These are phyloP conservation scores for Lagocephalus sceleratus DNA, from an alignment of 2,797 vertebrate genomes.

Conservation along the genomic window DNA sequence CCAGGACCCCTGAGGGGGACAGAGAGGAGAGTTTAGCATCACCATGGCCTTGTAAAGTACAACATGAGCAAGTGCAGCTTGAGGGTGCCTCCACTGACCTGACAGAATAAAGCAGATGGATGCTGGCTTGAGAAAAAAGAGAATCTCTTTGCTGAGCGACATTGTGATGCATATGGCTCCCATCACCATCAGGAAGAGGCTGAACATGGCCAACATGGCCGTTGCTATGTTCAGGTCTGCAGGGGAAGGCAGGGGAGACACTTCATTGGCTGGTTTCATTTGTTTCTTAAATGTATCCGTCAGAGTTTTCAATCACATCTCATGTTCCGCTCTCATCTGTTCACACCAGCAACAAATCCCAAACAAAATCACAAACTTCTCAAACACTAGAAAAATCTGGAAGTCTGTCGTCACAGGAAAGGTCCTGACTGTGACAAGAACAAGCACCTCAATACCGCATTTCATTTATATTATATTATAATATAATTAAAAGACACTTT, in stretches of 20 bases:
- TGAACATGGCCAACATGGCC: conserved; percentile 79
- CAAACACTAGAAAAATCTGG: no score
- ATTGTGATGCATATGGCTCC: conserved; percentile 83
- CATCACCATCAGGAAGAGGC: conserved; percentile 82
- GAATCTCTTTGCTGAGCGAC: conserved; percentile 83
- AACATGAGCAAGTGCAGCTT: no score
- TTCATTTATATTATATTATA: no score
- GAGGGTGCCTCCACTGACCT: conserved; percentile 63
- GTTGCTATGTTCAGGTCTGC: conserved; percentile 80
- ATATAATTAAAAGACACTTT: no score
- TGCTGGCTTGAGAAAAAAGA: conserved; percentile 85
- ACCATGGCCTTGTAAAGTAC: background rate
- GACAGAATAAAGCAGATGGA: conserved; percentile 83
- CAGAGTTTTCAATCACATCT: no score
- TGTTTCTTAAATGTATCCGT: no score
- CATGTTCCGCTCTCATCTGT: no score
- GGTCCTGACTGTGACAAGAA: no score
- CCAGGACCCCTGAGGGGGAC: conserved; percentile 73
- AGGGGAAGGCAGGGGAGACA: background rate
- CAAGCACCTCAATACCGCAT: no score
- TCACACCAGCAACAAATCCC: no score
- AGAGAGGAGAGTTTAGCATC: background rate
- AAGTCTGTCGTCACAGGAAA: no score
- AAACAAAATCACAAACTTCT: no score
- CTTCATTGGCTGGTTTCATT: background rate